Base-by-base conservation (phyloP, 2,888 invertebrate species). In the Osmoderma eremita region DNA sequence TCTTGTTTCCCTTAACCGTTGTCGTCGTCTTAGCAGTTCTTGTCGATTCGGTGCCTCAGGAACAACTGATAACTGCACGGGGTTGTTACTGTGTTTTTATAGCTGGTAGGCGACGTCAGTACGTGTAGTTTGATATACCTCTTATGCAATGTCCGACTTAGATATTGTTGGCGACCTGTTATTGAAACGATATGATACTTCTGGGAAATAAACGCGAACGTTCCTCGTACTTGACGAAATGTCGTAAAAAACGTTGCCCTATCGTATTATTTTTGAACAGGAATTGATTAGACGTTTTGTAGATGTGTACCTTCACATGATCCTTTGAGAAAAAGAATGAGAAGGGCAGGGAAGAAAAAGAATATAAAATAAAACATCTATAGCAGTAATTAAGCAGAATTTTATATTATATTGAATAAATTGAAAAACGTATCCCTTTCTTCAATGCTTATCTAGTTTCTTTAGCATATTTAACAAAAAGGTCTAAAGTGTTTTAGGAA, bases 61-160 rank as follows among this genome's bases (percentile, higher is more conserved):
- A 71, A 70, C 69, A 72, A 76, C 75, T 76, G 76, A 76, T 76
- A 75, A 74, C 65, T 70, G 6, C 67, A 63, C 45, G 61, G 72
- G 72, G 70, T 72, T 67, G 66, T 68, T 68, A 66, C 65, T 69
- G 67, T 42, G 67, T 73, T 75, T 76, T 74, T 76, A 76, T 76
- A 75, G 72, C 50, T 18, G 67, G 45, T 63, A 67, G 39, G 58
- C 42, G 58, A 45, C 30, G 63, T 68, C 68, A 62, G 68, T 58
- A 50, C 73, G 71, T 73, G 74, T 73, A 74, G 71, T 70, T 70
- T 73, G 75, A 75, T 74, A 75, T 66, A 75, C 68, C 70, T 67
- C 70, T 75, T 75, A 73, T 73, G 74, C 71, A 75, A 75, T 70
- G 45, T 13, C 65, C 70, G 69, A 63, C 69, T 71, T 69, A 67